Evolutionary conservation across 2,113 vertebrate species (phyloP).

Genomic region (Myrmecobius fasciatus): DNA sequence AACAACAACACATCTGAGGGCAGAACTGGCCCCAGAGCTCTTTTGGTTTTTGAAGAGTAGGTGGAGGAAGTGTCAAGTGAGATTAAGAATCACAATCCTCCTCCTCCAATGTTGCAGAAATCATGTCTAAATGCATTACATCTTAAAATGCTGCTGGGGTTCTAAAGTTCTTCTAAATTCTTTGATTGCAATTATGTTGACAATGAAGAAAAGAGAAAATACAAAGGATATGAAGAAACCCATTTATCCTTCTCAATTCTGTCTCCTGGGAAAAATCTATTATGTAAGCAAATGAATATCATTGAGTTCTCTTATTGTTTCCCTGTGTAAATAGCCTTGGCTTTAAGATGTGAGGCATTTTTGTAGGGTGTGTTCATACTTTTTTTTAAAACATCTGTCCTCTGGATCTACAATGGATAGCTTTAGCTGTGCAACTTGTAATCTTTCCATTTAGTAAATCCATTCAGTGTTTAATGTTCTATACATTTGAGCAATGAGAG

Average conservation of each 20-base stretch:
- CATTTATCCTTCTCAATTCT: constrained; percentile 44
- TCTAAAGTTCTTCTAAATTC: constrained; percentile 31
- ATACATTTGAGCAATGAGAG: background rate
- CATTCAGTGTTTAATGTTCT: constrained; percentile 38
- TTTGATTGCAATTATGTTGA: constrained; percentile 31
- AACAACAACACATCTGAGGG: constrained; percentile 23
- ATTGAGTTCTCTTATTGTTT: constrained; percentile 45
- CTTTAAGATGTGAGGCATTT: background rate
- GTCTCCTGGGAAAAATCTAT: constrained; percentile 20
- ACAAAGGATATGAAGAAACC: background rate
- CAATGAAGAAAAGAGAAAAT: constrained; percentile 12
- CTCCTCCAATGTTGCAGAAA: constrained; percentile 53
- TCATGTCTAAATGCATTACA: constrained; percentile 51
- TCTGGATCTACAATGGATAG: constrained; percentile 42
- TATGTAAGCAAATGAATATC: background rate
- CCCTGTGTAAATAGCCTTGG: background rate
- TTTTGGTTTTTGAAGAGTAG: constrained; percentile 46
- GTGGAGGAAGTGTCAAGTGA: constrained; percentile 53
- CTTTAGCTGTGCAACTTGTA: background rate
- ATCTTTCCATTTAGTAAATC: constrained; percentile 41
- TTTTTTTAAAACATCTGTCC: background rate
- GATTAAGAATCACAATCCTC: constrained; percentile 31
- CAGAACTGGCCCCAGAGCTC: constrained; percentile 28
- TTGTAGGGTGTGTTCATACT: background rate
- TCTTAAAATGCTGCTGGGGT: constrained; percentile 44